Evolutionary conservation across 2,888 invertebrate species (phyloP).

Genomic region (Metacarcinus magister): DNA sequence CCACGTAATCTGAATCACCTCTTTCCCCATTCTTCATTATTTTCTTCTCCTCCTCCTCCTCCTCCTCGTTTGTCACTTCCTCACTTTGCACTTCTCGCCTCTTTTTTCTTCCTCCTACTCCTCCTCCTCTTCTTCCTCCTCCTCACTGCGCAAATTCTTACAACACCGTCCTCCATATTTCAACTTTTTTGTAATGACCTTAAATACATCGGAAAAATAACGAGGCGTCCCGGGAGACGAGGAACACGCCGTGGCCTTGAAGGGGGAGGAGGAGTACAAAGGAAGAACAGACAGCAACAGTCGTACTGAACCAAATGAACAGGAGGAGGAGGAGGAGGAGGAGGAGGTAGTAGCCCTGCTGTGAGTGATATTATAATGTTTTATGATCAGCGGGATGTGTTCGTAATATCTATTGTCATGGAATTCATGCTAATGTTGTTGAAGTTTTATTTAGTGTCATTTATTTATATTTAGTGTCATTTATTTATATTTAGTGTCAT

Average conservation of each 20-base stretch:
- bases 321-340: conserved; percentile 11
- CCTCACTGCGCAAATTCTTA: not conserved
- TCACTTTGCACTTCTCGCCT: not conserved
- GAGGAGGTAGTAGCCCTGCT: not conserved
- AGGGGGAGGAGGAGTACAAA: not conserved
- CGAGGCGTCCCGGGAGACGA: not conserved
- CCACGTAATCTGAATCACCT: not conserved
- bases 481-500: too few relatives aligned
- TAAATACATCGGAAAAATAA: not conserved
- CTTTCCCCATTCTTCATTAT: not conserved
- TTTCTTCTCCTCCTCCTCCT: not conserved
- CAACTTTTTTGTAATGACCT: not conserved
- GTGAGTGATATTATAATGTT: not conserved
- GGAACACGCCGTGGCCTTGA: not conserved
- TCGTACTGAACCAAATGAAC: not conserved
- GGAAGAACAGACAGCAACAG: not conserved
- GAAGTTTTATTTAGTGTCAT: too few relatives aligned
- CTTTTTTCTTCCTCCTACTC: not conserved
- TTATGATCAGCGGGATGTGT: not conserved
- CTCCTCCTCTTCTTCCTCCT: not conserved
- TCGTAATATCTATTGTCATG: not conserved
- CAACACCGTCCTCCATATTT: not conserved
- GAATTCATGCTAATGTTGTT: not conserved
- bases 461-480: too few relatives aligned
- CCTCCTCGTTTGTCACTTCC: not conserved